phyloP scores from a whole-genome alignment of 2,113 vertebrate genomes.

The Lathamus discolor region DNA sequence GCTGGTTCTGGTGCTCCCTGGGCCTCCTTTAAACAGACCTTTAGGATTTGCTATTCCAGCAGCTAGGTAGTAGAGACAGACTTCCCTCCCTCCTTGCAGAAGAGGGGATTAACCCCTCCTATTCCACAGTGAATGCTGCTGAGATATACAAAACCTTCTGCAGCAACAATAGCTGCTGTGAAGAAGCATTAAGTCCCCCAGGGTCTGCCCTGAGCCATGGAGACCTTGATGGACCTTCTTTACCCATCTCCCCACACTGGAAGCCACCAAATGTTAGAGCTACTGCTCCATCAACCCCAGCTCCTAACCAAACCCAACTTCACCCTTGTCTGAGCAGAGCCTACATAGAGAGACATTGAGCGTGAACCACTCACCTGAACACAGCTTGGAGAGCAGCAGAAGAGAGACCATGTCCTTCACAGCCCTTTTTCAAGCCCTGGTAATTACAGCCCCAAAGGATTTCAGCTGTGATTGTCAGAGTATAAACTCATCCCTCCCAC shows the following conservation, averaged over 20 bases:
- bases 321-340: not conserved
- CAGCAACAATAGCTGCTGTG: not conserved
- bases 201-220: not conserved
- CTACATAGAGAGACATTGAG: accelerated
- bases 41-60: not conserved
- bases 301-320: not conserved
- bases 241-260: not conserved
- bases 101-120: not conserved
- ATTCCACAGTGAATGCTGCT: not conserved
- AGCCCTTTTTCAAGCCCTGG: not conserved
- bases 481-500: not conserved
- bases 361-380: not conserved
- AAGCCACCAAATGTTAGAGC: not conserved
- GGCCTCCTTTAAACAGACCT: not conserved
- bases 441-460: not conserved
- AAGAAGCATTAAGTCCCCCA: not conserved
- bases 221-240: not conserved
- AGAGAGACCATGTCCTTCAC: not conserved
- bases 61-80: not conserved
- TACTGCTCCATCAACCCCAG: not conserved
- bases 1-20: not conserved
- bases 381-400: not conserved
- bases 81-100: not conserved
- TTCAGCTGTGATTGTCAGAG: not conserved
- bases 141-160: not conserved